Base-by-base conservation (phyloP, 2,888 invertebrate genomes). In the Oscheius sp. region DNA sequence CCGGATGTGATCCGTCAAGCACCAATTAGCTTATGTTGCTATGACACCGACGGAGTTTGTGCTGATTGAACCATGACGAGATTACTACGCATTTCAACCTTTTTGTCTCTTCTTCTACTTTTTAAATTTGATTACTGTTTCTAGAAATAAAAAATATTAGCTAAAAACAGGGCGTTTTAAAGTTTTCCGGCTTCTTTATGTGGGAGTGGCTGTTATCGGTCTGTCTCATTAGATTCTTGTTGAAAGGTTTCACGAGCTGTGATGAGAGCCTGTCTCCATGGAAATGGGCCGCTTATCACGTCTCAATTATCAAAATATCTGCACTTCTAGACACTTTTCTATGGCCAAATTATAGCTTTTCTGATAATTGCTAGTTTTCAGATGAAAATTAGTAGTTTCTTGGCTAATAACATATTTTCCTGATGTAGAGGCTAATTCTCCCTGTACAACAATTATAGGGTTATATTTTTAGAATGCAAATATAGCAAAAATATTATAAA, bases 11-110 rank as follows among this genome's bases (percentile, higher is more conserved):
- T 53, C 53, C 53, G n/a, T 53, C 35, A 35, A 35, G 25, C 13
- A 58, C 23, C 58, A 58, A 58, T 58, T 58, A 29, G 29, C 58
- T 58, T 29, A 27, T 7, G 58, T 58, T 58, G 58, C 58, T 35
- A 58, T 58, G 58, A 27, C 27, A 27, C 27, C 58, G 6, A 16
- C 27, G 23, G 23, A 25, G 55, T 25, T 53, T 25, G 53, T 23
- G 25, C 53, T 53, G 53, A 25, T 53, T 53, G 53, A 53, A 21
- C 23, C 25, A 9, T 53, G 53, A 53, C 25, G 21, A 53, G 21
- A 21, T 53, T 49, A 16, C n/a, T 16, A 18, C 53, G n/a, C 53
- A 23, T 21, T 23, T 53, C 53, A 21, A 53, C 9, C 53, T 53
- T 25, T 18, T 35, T 9, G 35, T 35, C 35, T 35, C 35, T 35